Evolutionary conservation across 2,113 vertebrate genomes (phyloP), one percentile per base, ranked within the genome.

Genomic region (Panthera leo): DNA sequence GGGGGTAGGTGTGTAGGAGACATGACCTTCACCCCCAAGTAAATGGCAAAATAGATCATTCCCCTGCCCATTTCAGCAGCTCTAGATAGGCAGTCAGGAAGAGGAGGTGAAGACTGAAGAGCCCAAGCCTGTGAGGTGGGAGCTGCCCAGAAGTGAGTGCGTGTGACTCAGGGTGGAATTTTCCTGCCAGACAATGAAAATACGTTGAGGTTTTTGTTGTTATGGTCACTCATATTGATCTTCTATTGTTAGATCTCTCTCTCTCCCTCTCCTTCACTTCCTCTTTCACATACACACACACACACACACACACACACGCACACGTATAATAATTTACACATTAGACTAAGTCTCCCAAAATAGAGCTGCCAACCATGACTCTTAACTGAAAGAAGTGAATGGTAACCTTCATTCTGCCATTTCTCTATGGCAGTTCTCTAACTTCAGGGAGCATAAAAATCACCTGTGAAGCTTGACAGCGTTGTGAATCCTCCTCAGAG

Each of bases 81-180:
- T 89, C 89, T 65, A 39, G 42, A 7, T 34, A 75, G 51, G 82
- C 48, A 55, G 18, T 23, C 23, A 34, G 65, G 39, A 85, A 34
- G 5, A 76, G 55, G 34, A 78, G 42, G 3, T 71, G 83, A 61
- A 63, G 91, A n/a, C 58, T 13, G 19, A 27, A 36, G 42, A 73
- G 39, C 27, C 71, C 31, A 39, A 67, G 82, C 39, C 67, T 63
- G 34, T 0, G 6, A 68, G 18, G 23, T 61, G 48, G 53, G 67
- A 93, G 86, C 80, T 27, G 39, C 70, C 73, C 53, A 51, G 78
- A 76, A 55, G 63, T 55, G 75, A 55, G 68, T 85, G 83, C 85
- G 55, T 48, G 53, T 89, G 95, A 95, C 75, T 97, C 95, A 89
- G 91, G 42, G 31, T 88, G 96, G 96, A 97, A 97, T 97, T 97